Evolutionary conservation across 2,113 vertebrate genomes (phyloP).

Genomic region (Salvelinus namaycush): DNA sequence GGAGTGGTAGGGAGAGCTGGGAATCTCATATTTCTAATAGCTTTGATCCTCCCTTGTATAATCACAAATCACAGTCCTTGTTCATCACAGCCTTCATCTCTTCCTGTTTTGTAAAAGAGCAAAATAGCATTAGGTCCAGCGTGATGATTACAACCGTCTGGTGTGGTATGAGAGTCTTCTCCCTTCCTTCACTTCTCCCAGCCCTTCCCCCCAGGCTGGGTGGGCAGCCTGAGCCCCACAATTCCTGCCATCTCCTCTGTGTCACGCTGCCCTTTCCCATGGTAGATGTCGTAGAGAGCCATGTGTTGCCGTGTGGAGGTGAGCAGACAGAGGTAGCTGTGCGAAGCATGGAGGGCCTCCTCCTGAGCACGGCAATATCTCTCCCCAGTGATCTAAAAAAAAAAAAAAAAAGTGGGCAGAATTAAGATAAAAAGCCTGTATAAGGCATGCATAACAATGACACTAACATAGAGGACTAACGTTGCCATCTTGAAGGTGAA

Average conservation of each 20-base stretch:
- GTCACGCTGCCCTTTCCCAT: constrained; percentile 81
- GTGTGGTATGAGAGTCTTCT: neutral
- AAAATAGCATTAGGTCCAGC: neutral
- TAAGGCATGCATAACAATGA: no score
- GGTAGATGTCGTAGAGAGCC: constrained; percentile 83
- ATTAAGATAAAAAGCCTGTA: no score
- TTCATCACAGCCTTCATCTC: neutral
- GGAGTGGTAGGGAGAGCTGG: neutral
- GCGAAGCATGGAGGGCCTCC: constrained; percentile 86
- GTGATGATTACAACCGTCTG: neutral
- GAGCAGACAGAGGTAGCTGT: constrained; percentile 88
- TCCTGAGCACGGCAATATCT: constrained; percentile 87
- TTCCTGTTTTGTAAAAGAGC: neutral
- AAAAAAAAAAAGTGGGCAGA: no score
- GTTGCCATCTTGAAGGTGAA: no score
- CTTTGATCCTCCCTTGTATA: neutral
- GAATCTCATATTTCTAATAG: constrained; percentile 18
- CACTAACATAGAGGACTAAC: no score
- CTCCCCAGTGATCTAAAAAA: constrained; percentile 82
- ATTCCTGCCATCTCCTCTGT: constrained; percentile 77
- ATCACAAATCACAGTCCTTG: constrained; percentile 21
- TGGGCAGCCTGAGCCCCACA: constrained; percentile 88
- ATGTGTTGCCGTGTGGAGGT: constrained; percentile 80
- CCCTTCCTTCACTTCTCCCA: constrained; percentile 77
- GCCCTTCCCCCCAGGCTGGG: constrained; percentile 91